These are phyloP conservation scores for Drosophila seguyi DNA, from an alignment of 1,140 invertebrate genomes.

Conservation along the genomic window DNA sequence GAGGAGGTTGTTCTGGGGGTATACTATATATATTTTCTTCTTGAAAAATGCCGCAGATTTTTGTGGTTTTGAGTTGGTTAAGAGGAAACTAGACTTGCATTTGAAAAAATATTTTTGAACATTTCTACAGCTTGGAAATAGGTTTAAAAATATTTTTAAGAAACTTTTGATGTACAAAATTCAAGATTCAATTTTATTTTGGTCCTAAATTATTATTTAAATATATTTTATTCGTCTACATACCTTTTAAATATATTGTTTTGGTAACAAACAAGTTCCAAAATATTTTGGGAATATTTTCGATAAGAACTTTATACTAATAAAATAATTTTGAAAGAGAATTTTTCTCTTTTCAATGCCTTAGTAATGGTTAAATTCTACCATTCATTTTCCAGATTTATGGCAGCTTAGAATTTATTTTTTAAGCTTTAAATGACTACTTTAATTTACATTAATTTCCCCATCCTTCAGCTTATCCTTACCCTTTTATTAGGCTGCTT, in stretches of 20 bases:
- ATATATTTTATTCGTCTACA: too few relatives aligned
- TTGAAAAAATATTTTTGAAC: too few relatives aligned
- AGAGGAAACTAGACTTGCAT: too few relatives aligned
- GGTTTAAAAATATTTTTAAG: too few relatives aligned
- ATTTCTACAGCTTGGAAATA: too few relatives aligned
- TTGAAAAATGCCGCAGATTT: constrained; percentile 2
- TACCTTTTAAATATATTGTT: neutral
- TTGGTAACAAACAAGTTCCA: neutral
- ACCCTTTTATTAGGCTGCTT: too few relatives aligned
- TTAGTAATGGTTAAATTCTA: too few relatives aligned
- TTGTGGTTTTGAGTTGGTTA: neutral
- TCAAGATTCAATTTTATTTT: too few relatives aligned
- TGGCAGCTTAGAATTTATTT: neutral
- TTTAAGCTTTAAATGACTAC: too few relatives aligned
- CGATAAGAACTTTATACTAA: neutral
- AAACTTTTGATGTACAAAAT: too few relatives aligned
- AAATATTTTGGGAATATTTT: neutral
- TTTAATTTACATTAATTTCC: too few relatives aligned
- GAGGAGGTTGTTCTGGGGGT: neutral
- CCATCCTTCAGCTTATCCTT: neutral
- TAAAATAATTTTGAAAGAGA: neutral
- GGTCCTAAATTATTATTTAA: too few relatives aligned
- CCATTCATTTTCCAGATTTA: neutral
- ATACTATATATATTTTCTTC: neutral
- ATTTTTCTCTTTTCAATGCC: neutral